Conservation (phyloP, 2,797 vertebrate genomes). For the Gymnopithys bicolor region DNA sequence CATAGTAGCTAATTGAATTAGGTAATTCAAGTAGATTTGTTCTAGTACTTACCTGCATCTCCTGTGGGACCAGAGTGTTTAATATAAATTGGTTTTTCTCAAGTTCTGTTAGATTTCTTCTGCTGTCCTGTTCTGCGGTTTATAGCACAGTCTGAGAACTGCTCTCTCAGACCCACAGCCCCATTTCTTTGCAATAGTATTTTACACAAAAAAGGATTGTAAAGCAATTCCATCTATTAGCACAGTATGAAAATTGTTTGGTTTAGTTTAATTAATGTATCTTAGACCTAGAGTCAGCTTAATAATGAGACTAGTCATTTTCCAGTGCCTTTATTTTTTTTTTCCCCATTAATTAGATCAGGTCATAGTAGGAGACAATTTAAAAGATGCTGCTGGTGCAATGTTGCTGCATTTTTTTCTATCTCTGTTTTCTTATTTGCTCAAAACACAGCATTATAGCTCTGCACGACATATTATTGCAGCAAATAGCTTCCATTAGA, state of each 20-base stretch:
- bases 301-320: neutral
- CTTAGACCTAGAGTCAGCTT: neutral
- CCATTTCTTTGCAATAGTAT: accelerated
- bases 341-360: neutral
- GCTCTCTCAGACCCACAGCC: accelerated
- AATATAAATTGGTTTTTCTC: neutral
- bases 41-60: neutral
- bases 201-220: neutral
- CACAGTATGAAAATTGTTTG: neutral
- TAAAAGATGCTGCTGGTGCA: neutral
- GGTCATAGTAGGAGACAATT: neutral
- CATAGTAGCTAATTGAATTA: neutral
- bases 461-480: constrained; percentile 68
- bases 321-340: neutral
- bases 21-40: neutral
- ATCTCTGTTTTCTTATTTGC: constrained; percentile 55
- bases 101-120: neutral
- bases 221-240: neutral
- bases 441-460: constrained; percentile 30
- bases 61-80: neutral
- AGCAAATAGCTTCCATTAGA: constrained; percentile 79
- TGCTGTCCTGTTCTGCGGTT: neutral
- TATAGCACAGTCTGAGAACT: neutral
- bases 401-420: constrained; percentile 20
- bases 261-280: neutral